Evolutionary conservation across 2,113 vertebrate genomes (phyloP), one percentile per base, ranked within the genome.

Genomic region (Hippocampus abdominalis): DNA sequence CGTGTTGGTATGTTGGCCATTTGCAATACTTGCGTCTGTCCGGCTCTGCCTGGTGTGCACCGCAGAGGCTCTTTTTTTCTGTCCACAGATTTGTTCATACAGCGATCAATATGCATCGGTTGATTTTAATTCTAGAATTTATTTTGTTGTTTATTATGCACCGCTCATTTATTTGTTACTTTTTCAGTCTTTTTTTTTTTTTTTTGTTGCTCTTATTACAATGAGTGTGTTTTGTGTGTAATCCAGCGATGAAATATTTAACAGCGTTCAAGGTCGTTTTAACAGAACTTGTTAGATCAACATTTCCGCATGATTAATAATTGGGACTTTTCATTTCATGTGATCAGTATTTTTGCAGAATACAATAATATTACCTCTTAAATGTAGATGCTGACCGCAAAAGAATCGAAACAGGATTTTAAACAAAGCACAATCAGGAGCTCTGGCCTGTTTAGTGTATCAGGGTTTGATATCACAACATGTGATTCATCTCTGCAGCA

Each of bases 1-100:
- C 77, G 72, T 69, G 42, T 66, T 87, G 89, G 86, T 91, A 85
- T 85, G 84, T 90, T 76, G 77, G 87, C 78, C 32, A 86, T 87
- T 89, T 82, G 56, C 64, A 77, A 85, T 86, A 73, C 72, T 74
- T 60, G 42, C 66, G 36, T 69, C 68, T 57, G 75, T 64, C 70
- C 57, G 32, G 36, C 78, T 60, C 9, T 8, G 10, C 39, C 13
- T 66, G 12, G 65, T 64, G 42, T 46, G 42, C 42, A 42, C n/a
- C 42, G 42, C 63, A 25, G 40, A 25, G n/a, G 42, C n/a, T 64
- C n/a, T 9, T 25, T 9, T 25, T 73, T 73, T 76, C 3, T 70
- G 8, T 42, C 49, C 9, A 27, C 13, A 9, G 20, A 71, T 60
- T 48, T 63, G 32, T 59, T 61, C 18, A 54, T 4, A 59, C 23